Base-by-base conservation (phyloP, 1,140 invertebrate genomes). In the Lucilia cuprina region DNA sequence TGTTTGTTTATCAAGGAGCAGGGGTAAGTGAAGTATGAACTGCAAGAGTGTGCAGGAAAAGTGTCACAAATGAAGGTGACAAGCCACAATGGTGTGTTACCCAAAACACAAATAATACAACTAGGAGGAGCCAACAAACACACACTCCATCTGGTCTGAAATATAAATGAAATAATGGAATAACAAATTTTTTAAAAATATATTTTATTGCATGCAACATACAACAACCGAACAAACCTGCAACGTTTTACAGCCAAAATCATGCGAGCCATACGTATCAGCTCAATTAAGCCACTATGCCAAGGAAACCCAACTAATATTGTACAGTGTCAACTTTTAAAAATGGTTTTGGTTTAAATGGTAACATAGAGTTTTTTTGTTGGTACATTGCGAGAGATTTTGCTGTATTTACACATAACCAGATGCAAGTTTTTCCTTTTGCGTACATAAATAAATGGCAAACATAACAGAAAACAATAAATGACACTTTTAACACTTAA, bases 401-500 rank as follows among this genome's bases (percentile, higher is more conserved):
- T 41, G 41, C 10, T 41, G 41, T 41, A 41, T 41, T 41, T 41
- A 7, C 10, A 41, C 41, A 41, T 41, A 41, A 8, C 41, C 41
- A 41, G 41, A 8, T 41, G 41, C 41, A 41, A 41, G 41, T 41
- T 41, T 41, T 10, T 8, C 41, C 2, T 41, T 30, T 2, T 60
- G 17, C 13, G 50, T 21, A 21, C n/a, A 70, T n/a, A 21, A 70
- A 5, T 21, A 70, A 21, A 70, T 21, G 10, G 9, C 7, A 19
- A 70, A 21, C 19, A 70, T 70, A 70, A 70, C 65, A 19, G 65
- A n/a, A 70, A 70, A 70, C 65, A 70, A 70, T 70, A 70, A 70
- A 70, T 70, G 65, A 70, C 65, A 70, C n/a, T 70, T 70, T 70
- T 70, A 70, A 70, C 65, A 70, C 65, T 70, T 70, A 21, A 70